Evolutionary conservation across 2,113 vertebrate genomes (phyloP).

Genomic region (Eretmochelys imbricata): DNA sequence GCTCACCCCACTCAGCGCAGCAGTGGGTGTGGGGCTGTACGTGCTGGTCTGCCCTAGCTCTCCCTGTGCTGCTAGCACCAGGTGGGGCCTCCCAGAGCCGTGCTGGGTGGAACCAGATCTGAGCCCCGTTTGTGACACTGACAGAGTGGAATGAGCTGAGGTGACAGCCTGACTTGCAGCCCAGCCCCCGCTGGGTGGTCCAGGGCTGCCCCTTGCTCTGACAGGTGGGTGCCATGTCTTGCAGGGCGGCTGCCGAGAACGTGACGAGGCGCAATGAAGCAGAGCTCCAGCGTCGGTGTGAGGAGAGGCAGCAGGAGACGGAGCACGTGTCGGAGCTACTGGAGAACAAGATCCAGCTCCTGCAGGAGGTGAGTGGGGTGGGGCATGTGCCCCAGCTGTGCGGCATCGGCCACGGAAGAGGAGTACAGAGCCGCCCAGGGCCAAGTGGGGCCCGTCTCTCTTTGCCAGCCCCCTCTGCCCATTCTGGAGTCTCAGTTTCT

Average conservation of each 20-base stretch:
- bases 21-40: background rate
- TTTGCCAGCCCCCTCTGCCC: background rate
- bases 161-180: background rate
- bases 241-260: conserved; percentile 81
- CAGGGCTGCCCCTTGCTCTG: background rate
- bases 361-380: conserved; percentile 84
- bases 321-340: conserved; percentile 85
- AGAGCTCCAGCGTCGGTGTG: conserved; percentile 79
- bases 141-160: background rate
- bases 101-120: too few relatives aligned
- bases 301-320: conserved; percentile 84
- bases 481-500: background rate
- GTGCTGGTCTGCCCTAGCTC: background rate
- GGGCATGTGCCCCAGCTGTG: fast-evolving
- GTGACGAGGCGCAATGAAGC: conserved; percentile 85
- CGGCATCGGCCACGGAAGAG: background rate
- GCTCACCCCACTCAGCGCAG: background rate
- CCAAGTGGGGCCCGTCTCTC: background rate
- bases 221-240: fast-evolving
- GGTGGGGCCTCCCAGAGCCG: background rate
- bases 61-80: background rate
- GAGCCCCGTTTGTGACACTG: background rate
- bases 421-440: background rate
- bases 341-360: conserved; percentile 87
- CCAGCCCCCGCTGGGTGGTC: background rate